Evolutionary conservation across 2,888 invertebrate species (phyloP).

Genomic region (Stenodera caucasica): DNA sequence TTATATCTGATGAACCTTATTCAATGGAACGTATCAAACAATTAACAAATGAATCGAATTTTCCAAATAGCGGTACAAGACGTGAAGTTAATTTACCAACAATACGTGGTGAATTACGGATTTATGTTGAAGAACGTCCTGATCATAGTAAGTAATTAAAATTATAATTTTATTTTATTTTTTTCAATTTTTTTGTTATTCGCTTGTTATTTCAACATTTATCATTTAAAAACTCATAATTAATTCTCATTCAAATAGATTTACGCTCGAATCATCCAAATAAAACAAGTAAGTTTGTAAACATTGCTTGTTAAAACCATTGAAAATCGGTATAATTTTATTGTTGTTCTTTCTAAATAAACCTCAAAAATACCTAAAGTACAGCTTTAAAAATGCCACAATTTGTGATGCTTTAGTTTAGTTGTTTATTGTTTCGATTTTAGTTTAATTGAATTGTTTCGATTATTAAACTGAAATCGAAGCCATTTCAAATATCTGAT

Average conservation of each 20-base stretch:
- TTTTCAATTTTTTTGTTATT: too few relatives aligned
- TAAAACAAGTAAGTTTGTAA: conserved; percentile 38
- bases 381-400: background rate
- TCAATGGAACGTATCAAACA: conserved; percentile 78
- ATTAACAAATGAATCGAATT: conserved; percentile 61
- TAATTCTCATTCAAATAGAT: conserved; percentile 20
- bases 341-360: too few relatives aligned
- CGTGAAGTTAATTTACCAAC: conserved; percentile 68
- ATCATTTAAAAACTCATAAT: conserved; percentile 11
- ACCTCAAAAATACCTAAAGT: too few relatives aligned
- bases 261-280: conserved; percentile 26
- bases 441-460: background rate
- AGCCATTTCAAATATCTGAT: conserved; percentile 16
- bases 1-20: conserved; percentile 75
- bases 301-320: background rate
- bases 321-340: too few relatives aligned
- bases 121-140: conserved; percentile 71
- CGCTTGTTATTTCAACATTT: conserved; percentile 10
- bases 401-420: background rate
- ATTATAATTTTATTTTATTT: conserved; percentile 16
- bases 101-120: conserved; percentile 65
- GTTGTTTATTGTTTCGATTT: background rate
- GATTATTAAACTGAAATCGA: conserved; percentile 6
- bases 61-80: conserved; percentile 28
- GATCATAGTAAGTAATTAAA: conserved; percentile 68